Base-by-base conservation (phyloP, 2,888 invertebrate species). In the Sialis fuliginosa region DNA sequence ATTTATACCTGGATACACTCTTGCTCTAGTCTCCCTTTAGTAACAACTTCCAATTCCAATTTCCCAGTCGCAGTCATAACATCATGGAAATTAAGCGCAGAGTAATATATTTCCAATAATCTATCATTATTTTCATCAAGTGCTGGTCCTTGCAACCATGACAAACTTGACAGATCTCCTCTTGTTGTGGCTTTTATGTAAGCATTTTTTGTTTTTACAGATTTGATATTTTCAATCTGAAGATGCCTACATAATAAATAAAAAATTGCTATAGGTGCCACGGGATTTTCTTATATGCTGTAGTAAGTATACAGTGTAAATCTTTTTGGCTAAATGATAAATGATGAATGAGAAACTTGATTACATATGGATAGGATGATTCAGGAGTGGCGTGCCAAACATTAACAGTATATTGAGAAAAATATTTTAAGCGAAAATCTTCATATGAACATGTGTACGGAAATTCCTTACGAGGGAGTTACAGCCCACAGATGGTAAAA, bases 41-140 rank as follows among this genome's bases (percentile, higher is more conserved):
- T 83, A 1, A 86, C 77, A 1, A 85, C 75, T 60, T 92, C 92
- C 0, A 79, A 75, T 4, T 85, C 79, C 5, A 95, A 71, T 57
- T 89, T 89, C 1, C 92, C 93, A 1, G 87, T 89, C 0, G 92
- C 87, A 2, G 89, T 70, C 93, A 95, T 93, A 1, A 95, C 71
- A 62, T 95, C 95, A 57, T 89, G 79, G 77, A 93, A 93, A 66
- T 95, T 95, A n/a, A 95, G 62, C 0, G 90, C 76, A 0, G 87
- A 67, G 59, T 82, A 89, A 56, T 79, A 73, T 1, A 86, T 74
- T 61, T 74, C 59, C 1, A 72, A 30, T 33, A 42, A 6, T 6
- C n/a, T 41, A 4, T 55, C 48, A 33, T 53, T 32, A 8, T 9
- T n/a, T 12, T 22, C 8, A 54, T 22, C 7, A 39, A 47, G 41